phyloP scores from a whole-genome alignment of 2,797 vertebrate genomes.

The Hydrocynus forskahlii region DNA sequence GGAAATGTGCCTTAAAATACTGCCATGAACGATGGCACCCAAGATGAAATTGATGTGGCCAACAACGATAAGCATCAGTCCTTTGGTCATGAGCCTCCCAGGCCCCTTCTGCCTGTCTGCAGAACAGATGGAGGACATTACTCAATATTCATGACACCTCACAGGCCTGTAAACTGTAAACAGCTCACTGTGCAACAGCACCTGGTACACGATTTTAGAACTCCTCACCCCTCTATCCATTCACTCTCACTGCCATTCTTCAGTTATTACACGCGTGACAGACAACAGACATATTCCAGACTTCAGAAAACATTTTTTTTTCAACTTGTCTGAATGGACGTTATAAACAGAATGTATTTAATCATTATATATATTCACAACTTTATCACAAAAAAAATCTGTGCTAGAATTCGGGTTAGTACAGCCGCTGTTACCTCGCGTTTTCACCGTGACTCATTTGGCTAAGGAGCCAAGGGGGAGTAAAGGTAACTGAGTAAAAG shows the following conservation, averaged over 20 bases:
- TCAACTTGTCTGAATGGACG: background rate
- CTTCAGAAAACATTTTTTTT: background rate
- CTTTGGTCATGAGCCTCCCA: conserved; percentile 84
- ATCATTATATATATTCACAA: background rate
- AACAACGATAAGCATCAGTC: conserved; percentile 86
- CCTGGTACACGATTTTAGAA: background rate
- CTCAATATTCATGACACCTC: conserved; percentile 5
- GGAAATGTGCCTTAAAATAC: conserved; percentile 88
- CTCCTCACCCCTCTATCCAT: no score
- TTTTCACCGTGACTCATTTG: background rate
- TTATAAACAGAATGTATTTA: background rate
- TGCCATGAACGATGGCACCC: conserved; percentile 91
- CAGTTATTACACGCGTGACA: background rate
- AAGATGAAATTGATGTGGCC: conserved; percentile 90
- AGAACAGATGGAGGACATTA: conserved; percentile 15
- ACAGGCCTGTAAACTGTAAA: background rate
- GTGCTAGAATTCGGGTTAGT: no score
- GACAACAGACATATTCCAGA: background rate
- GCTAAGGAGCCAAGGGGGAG: background rate
- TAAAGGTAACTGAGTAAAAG: background rate
- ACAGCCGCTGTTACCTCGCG: no score
- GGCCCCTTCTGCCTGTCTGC: conserved; percentile 82
- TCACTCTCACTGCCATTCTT: background rate
- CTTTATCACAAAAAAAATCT: background rate
- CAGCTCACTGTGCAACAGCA: background rate